phyloP scores from a whole-genome alignment of 2,888 invertebrate genomes.

The Amphipoea lucens region DNA sequence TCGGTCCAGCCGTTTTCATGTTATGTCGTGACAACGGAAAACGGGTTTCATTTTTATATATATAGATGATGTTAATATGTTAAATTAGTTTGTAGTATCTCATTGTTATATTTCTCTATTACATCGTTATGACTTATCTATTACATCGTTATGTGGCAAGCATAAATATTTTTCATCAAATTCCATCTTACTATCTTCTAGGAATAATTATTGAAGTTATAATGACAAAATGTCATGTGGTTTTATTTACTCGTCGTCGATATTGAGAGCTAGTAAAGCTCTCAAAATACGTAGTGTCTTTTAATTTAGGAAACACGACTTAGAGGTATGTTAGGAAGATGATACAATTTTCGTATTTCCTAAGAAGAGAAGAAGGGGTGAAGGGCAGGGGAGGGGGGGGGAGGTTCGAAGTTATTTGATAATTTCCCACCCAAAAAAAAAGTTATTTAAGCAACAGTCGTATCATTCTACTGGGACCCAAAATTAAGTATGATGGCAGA shows the following conservation, averaged over 20 bases:
- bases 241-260: background rate
- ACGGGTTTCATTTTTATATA: too few relatives aligned
- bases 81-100: background rate
- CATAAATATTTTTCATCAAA: background rate
- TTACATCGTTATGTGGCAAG: background rate
- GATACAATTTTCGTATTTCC: too few relatives aligned
- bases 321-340: background rate
- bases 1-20: too few relatives aligned
- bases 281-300: background rate
- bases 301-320: background rate
- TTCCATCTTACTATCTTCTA: background rate
- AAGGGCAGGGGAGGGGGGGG: too few relatives aligned
- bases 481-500: background rate
- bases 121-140: background rate
- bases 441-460: background rate
- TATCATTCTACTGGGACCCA: background rate
- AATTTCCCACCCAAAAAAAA: too few relatives aligned
- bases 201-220: background rate
- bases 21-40: too few relatives aligned
- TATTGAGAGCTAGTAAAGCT: background rate
- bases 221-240: background rate
- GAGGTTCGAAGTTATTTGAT: too few relatives aligned
- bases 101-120: background rate
- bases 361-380: too few relatives aligned
- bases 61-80: too few relatives aligned